Percentiles rank a stretch among this genome's conserved stretches.
These are phyloP conservation scores for Pyrrhia umbra DNA, from an alignment of 2,888 invertebrate species.

Conservation along the genomic window DNA sequence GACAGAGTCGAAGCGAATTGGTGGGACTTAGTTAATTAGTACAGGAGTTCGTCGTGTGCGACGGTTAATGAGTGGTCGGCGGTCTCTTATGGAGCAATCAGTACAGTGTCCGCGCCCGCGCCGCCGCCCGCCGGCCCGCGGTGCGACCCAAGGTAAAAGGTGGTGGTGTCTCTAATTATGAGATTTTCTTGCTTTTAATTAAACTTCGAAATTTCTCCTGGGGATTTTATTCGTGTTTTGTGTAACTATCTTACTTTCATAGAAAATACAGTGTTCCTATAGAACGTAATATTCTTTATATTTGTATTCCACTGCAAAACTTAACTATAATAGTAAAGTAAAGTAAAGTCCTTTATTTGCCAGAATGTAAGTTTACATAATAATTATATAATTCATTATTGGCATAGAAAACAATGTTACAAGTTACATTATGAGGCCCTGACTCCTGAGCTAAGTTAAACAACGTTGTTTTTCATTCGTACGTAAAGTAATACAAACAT, in stretches of 20 bases:
- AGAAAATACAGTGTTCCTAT: neutral
- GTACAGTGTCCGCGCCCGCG: slow-evolving; percentile 27
- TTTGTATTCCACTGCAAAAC: too few relatives aligned
- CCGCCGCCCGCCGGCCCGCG: slow-evolving; percentile 1
- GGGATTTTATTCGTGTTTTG: slow-evolving; percentile 12
- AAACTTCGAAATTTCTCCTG: slow-evolving; percentile 25
- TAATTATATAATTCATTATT: too few relatives aligned
- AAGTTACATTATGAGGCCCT: too few relatives aligned
- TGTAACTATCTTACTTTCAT: slow-evolving; percentile 19
- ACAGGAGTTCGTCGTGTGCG: slow-evolving; percentile 28
- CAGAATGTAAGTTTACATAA: too few relatives aligned
- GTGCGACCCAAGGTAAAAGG: slow-evolving; percentile 4
- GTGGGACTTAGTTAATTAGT: slow-evolving; percentile 40
- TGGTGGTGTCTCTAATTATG: slow-evolving; percentile 31
- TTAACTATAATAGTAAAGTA: too few relatives aligned
- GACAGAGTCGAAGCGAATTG: slow-evolving; percentile 16
- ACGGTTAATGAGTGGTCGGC: slow-evolving; percentile 40
- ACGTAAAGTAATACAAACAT: too few relatives aligned
- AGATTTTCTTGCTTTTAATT: slow-evolving; percentile 50
- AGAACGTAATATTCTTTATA: neutral
- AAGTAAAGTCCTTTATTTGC: too few relatives aligned
- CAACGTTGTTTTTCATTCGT: too few relatives aligned
- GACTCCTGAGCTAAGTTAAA: too few relatives aligned
- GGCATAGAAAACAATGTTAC: too few relatives aligned
- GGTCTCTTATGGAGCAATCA: slow-evolving; percentile 49